Conservation (phyloP, 2,888 invertebrate genomes). For the Lamellibrachia columna region DNA sequence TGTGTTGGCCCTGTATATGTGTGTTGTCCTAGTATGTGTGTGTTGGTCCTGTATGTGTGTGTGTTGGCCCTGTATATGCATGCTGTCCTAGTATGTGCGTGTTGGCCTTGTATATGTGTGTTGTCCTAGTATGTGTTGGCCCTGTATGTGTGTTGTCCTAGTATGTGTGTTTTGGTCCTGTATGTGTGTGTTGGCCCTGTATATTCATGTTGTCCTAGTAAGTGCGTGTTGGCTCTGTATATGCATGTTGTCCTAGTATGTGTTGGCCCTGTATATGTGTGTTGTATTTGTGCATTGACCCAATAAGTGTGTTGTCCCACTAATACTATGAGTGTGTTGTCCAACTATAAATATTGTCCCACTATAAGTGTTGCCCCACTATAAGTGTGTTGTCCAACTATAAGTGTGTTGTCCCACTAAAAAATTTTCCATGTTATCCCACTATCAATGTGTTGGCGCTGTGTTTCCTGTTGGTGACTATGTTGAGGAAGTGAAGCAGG, state of each 20-base stretch:
- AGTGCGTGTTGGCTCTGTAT: not conserved
- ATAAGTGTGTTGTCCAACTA: too few species aligned
- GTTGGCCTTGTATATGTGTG: not conserved
- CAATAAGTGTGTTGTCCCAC: too few species aligned
- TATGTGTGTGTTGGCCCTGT: not conserved
- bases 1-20: not conserved
- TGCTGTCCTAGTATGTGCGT: not conserved
- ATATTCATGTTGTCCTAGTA: not conserved
- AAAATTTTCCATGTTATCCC: too few species aligned
- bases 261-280: too few species aligned
- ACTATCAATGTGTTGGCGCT: too few species aligned
- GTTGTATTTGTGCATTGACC: too few species aligned
- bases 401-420: too few species aligned
- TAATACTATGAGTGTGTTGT: too few species aligned
- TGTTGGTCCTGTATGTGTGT: not conserved
- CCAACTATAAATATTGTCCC: too few species aligned
- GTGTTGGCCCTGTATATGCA: not conserved
- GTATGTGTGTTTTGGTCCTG: not conserved
- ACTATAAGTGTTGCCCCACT: too few species aligned
- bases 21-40: not conserved
- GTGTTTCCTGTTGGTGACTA: too few species aligned
- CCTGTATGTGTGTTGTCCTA: not conserved
- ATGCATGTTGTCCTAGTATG: not conserved
- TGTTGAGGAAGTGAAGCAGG: too few species aligned
- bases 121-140: not conserved